phyloP scores from a whole-genome alignment of 1,140 invertebrate genomes.

The Drosophila leontia region DNA sequence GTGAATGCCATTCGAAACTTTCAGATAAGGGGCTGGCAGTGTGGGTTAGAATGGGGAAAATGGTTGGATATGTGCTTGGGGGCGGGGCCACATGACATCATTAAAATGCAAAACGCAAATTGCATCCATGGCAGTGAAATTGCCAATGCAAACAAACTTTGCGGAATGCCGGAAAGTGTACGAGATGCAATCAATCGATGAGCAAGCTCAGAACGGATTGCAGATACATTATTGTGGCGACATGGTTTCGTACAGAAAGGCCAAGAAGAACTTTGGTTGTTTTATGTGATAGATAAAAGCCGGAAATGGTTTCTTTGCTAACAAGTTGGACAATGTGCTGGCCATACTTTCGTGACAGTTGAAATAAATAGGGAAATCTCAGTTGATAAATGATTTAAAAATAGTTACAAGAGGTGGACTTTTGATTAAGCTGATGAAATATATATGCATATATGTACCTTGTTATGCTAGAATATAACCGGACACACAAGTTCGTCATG shows the following conservation, averaged over 20 bases:
- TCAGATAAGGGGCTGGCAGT: neutral
- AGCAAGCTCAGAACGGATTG: constrained; percentile 14
- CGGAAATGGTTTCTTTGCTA: constrained; percentile 8
- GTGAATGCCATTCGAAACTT: constrained; percentile 40
- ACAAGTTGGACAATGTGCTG: neutral
- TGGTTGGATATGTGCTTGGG: neutral
- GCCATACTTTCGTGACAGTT: neutral
- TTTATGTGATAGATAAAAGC: constrained; percentile 8
- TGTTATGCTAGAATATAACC: too few species aligned
- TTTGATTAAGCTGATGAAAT: neutral
- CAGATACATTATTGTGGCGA: constrained; percentile 20
- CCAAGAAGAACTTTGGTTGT: neutral
- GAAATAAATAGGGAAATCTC: neutral
- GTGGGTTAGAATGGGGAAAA: neutral
- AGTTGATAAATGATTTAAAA: neutral
- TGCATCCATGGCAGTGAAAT: constrained; percentile 52
- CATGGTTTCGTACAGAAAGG: constrained; percentile 2
- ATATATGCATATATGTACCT: neutral
- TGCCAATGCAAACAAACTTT: constrained; percentile 44
- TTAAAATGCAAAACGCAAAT: constrained; percentile 59
- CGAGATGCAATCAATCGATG: constrained; percentile 16
- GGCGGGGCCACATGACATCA: constrained; percentile 37
- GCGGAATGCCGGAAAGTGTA: constrained; percentile 17
- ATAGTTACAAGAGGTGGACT: too few species aligned
- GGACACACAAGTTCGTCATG: neutral